Evolutionary conservation across 1,140 invertebrate species (phyloP), one percentile per base, ranked within the genome.

Genomic region (Neodiprion lecontei): DNA sequence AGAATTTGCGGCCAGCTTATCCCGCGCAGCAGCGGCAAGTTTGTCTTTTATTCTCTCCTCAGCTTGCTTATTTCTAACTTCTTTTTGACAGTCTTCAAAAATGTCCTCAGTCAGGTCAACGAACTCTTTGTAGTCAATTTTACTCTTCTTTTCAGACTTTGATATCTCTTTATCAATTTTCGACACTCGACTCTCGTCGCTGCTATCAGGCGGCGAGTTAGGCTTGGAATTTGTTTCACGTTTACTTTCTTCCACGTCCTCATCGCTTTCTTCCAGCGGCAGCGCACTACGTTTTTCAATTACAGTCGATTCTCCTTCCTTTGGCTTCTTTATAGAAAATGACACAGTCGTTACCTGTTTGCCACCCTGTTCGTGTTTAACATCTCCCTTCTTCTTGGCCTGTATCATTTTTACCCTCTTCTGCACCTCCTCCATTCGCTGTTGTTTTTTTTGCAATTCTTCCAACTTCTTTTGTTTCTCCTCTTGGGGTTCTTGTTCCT

Each of bases 261-360:
- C 93, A 74, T 94, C 94, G 14, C 92, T 93, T 79, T 95, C 94
- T 81, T 95, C 94, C n/a, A 90, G 74, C 0, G 92, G 93, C 21
- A 95, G 79, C 1, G 92, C 92, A 61, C 84, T 89, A 10, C 93
- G 91, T 81, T 93, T 94, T 48, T 94, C 91, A 48, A 91, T 90
- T 7, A 94, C 88, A 7, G 90, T 89, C 0, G 89, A 86, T 75
- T 94, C 93, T 0, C 91, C 91, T 73, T 94, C 93, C 85, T 95
- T 95, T 0, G 92, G 91, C 77, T 95, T 93, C 83, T 95, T 95
- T 47, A 96, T 95, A 0, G 94, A 95, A 83, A 96, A 96, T 72
- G 93, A 93, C 7, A 95, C 94, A 0, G 94, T 93, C 0, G 91
- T 85, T 48, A 86, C 82, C 74, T 84, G 84, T 72, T 86, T 85